Evolutionary conservation across 2,888 invertebrate genomes (phyloP), one percentile per base, ranked within the genome.

Genomic region (Rhogogaster chlorosoma): DNA sequence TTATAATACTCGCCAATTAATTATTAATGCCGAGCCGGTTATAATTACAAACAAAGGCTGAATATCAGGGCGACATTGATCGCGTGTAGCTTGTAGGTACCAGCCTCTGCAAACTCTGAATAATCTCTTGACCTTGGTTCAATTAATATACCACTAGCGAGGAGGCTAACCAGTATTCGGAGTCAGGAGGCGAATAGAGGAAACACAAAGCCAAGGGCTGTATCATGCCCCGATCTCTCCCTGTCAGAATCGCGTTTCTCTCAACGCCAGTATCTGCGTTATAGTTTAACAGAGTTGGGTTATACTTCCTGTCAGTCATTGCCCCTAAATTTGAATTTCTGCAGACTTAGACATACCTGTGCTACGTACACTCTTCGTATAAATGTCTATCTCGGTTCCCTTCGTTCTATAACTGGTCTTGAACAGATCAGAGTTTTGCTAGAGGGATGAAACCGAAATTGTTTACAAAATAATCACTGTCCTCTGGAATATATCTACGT

Each of bases 111-210:
- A 32, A 67, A 67, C 29, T 80, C 26, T 80, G 57, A 61, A 80
- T 80, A n/a, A 80, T 80, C 80, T 36, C 80, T 80, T 80, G 80
- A 80, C 80, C 80, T 61, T 22, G 22, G 32, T 61, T 80, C 80
- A 80, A 80, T 80, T 80, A 80, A 38, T 80, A 3, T 26, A 26
- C 36, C 26, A 49, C 32, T 29, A 22, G 29, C 49, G 32, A 53
- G 29, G 77, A 77, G 45, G 77, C 53, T 53, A 49, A 77, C 77
- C 49, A 29, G 77, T 36, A 77, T 77, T 77, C 49, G 32, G 49
- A 77, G 77, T 53, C 49, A 53, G 15, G 7, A 49, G 26, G 77
- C 77, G 77, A 77, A 77, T 26, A 36, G 61, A 38, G 80, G 49
- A 80, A 80, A 57, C 38, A 80, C 80, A 80, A 80, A 80, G 80